phyloP scores from a whole-genome alignment of 2,797 vertebrate species.

The Labeo calbasu region DNA sequence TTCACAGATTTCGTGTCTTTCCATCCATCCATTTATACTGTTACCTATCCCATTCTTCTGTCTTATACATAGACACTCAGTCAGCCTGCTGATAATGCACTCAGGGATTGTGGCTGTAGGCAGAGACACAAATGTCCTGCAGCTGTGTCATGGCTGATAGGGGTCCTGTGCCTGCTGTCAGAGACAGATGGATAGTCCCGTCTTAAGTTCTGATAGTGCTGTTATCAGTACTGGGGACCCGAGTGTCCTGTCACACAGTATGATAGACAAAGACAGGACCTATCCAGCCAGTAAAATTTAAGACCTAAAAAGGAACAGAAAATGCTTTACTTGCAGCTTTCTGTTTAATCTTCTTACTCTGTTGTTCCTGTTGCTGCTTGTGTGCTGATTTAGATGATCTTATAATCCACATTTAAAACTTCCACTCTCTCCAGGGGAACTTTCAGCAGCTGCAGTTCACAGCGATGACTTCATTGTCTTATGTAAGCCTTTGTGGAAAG shows the following conservation, averaged over 20 bases:
- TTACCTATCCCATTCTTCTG: neutral
- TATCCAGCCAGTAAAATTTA: neutral
- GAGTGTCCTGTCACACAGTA: slow-evolving; percentile 27
- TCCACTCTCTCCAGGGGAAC: slow-evolving; percentile 1
- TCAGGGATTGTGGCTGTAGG: slow-evolving; percentile 27
- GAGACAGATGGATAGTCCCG: slow-evolving; percentile 38
- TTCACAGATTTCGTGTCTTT: slow-evolving; percentile 23
- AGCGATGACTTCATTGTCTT: slow-evolving; percentile 22
- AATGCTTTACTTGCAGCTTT: neutral
- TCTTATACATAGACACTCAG: slow-evolving; percentile 8
- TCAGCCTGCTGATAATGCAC: slow-evolving; percentile 24
- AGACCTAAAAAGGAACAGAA: neutral
- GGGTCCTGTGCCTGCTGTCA: slow-evolving; percentile 35
- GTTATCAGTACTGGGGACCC: slow-evolving; percentile 18
- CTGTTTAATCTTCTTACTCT: neutral
- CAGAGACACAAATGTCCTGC: slow-evolving; percentile 31
- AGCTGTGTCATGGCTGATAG: slow-evolving; percentile 32
- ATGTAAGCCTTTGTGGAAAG: slow-evolving; percentile 15
- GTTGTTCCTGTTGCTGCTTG: slow-evolving; percentile 1
- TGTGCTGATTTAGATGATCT: slow-evolving; percentile 11
- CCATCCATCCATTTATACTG: neutral
- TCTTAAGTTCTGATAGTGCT: slow-evolving; percentile 37
- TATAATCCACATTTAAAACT: neutral
- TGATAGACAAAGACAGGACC: slow-evolving; percentile 30
- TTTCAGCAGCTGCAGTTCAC: slow-evolving; percentile 25